Conservation (phyloP, 1,140 invertebrate genomes). For the Pseudomyrmex flavicornis region DNA sequence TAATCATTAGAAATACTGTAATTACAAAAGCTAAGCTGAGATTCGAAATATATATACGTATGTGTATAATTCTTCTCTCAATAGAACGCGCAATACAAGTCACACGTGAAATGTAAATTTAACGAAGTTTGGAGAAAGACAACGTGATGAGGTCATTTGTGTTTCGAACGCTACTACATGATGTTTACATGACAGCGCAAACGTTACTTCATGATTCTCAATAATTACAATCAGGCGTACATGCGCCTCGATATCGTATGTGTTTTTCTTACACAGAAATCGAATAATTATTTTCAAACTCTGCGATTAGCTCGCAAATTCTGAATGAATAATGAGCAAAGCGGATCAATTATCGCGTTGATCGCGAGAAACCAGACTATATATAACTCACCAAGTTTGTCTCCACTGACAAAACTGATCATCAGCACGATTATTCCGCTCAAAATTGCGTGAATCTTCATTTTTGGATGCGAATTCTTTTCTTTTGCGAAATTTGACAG, state of each 20-base stretch:
- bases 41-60: too few species aligned
- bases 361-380: not conserved
- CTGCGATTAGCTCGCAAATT: not conserved
- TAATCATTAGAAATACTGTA: too few species aligned
- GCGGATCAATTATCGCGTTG: not conserved
- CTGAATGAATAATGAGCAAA: not conserved
- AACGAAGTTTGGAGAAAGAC: not conserved
- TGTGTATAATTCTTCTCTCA: not conserved
- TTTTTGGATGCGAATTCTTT: not conserved
- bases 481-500: not conserved
- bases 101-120: not conserved
- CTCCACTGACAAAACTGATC: not conserved
- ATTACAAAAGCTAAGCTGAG: too few species aligned
- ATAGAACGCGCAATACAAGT: not conserved
- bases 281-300: not conserved
- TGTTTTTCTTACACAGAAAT: not conserved
- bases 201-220: not conserved
- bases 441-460: not conserved
- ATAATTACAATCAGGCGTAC: not conserved
- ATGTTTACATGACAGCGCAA: slow-evolving; percentile 15
- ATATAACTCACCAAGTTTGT: slow-evolving; percentile 14
- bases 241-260: not conserved
- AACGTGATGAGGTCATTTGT: slow-evolving; percentile 9
- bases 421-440: slow-evolving; percentile 9
- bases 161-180: not conserved